Evolutionary conservation across 2,888 invertebrate species (phyloP), one percentile per base, ranked within the genome.

Genomic region (Campopleginae sp.): DNA sequence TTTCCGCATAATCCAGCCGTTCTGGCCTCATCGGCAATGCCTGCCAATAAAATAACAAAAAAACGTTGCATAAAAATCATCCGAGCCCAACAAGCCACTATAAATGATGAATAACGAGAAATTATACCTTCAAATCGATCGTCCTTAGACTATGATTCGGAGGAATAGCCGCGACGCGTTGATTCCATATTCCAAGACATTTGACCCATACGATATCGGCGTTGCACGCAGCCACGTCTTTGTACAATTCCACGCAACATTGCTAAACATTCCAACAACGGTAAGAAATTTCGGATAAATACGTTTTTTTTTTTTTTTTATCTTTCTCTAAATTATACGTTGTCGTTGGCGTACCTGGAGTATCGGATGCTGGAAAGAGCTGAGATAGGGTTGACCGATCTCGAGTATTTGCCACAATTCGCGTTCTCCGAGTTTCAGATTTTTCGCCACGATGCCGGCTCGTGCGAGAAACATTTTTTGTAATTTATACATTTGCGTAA

Each of bases 321-420:
- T n/a, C n/a, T n/a, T n/a, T n/a, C n/a, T n/a, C n/a, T n/a, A n/a
- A n/a, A n/a, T n/a, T n/a, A n/a, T n/a, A n/a, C n/a, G n/a, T n/a
- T n/a, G n/a, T n/a, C n/a, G n/a, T n/a, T n/a, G n/a, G n/a, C 23
- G 23, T 90, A 96, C 96, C 95, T 96, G 96, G 85, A 97, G 93
- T 2, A 95, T 94, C 80, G 94, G 93, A 19, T 96, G 96, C 91
- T 97, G 96, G 81, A 94, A 94, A 80, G 93, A 93, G 84, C 95
- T 95, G 38, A 97, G 94, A 91, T 96, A 97, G 0, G 92, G 89
- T 19, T 94, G 91, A 14, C 94, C 94, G 10, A 94, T 92, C 2
- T 88, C 88, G 91, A 96, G 93, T 23, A 95, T 92, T 0, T 92
- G 91, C 84, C 93, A 91, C 42, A 95, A 90, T 31, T 93, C 89